Evolutionary conservation across 2,797 vertebrate genomes (phyloP).

Genomic region (Cottoperca gobio): DNA sequence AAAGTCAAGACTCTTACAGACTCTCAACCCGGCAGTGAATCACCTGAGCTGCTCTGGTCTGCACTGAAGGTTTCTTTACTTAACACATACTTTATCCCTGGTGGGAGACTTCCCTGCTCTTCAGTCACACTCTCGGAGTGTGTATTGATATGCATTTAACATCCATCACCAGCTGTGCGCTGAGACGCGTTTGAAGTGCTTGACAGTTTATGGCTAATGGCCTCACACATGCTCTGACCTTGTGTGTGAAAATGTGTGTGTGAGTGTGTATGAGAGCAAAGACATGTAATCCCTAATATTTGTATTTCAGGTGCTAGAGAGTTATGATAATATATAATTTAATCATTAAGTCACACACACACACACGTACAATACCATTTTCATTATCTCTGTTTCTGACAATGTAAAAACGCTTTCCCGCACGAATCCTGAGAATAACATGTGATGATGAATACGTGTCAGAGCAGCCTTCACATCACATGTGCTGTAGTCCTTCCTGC

Average conservation of each 20-base stretch:
- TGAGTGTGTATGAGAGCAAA: background rate
- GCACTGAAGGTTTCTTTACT: constrained; percentile 35
- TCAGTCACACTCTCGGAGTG: background rate
- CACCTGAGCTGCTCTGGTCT: constrained; percentile 5
- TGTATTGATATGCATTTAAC: constrained; percentile 45
- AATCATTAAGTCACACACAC: too few species aligned
- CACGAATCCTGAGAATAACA: background rate
- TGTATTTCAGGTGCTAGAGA: constrained; percentile 1
- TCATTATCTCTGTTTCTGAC: background rate
- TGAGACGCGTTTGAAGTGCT: constrained; percentile 19
- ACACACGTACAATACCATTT: background rate
- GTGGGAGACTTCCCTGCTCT: constrained; percentile 11
- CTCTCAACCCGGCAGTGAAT: constrained; percentile 10
- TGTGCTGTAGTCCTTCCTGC: background rate
- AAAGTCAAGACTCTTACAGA: constrained; percentile 39
- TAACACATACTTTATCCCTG: constrained; percentile 23
- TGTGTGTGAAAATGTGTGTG: background rate
- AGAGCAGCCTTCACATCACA: background rate
- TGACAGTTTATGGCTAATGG: constrained; percentile 18
- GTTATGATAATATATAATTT: constrained; percentile 29
- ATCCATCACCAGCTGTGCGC: background rate
- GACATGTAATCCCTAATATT: constrained; percentile 30
- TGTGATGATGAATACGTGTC: background rate
- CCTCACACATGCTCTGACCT: constrained; percentile 14
- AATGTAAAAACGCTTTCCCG: background rate